These are phyloP conservation scores for Lissonota sp. DNA, from an alignment of 2,888 invertebrate species.

Conservation along the genomic window DNA sequence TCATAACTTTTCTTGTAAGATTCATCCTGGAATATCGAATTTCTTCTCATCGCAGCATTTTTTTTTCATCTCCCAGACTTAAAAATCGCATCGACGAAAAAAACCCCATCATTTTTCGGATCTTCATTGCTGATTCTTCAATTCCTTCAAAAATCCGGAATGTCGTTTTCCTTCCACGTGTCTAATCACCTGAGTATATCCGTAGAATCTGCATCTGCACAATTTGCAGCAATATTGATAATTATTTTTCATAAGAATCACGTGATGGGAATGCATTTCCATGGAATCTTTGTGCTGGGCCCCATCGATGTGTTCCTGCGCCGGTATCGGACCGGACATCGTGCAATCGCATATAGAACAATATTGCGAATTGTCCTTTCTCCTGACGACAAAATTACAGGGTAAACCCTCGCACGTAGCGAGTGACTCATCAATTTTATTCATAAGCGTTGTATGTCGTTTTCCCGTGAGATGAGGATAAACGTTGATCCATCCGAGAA, in stretches of 20 bases:
- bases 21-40: no score
- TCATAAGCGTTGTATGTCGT: conserved; percentile 4
- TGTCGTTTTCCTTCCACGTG: background rate
- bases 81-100: no score
- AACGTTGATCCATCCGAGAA: conserved; percentile 14
- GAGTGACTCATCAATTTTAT: conserved; percentile 12
- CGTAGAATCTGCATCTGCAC: conserved; percentile 11
- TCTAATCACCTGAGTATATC: background rate
- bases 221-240: conserved; percentile 19
- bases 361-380: background rate
- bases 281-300: background rate
- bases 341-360: conserved; percentile 21
- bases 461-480: conserved; percentile 13
- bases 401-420: background rate
- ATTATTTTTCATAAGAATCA: conserved; percentile 1
- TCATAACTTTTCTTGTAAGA: no score
- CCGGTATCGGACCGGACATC: conserved; percentile 13
- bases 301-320: background rate
- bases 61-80: no score
- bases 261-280: background rate
- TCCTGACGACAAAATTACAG: conserved; percentile 1
- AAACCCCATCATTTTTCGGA: no score
- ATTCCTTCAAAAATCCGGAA: conserved; percentile 3
- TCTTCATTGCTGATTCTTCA: no score
- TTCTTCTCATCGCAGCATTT: no score